A percentile compares a stretch with the other conserved stretches of the same genome.
These are phyloP conservation scores for Todiramphus saurophagus DNA, from an alignment of 2,113 vertebrate genomes.

Conservation along the genomic window DNA sequence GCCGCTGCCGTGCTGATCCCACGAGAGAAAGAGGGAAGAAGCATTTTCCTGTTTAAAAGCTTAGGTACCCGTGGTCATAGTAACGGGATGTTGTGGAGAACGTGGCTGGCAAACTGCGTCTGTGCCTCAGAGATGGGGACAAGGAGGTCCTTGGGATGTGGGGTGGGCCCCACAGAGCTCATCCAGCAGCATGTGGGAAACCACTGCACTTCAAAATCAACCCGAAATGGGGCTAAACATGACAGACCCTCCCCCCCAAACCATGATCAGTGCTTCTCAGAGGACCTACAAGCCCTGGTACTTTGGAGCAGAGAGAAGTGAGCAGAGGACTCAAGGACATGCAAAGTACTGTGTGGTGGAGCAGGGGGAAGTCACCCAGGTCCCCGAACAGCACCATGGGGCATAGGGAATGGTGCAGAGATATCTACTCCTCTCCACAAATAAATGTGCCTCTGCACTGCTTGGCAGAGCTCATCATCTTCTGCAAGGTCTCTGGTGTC, in stretches of 20 bases:
- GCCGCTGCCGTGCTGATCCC: background rate
- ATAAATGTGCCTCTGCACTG: accelerated
- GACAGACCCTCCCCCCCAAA: background rate
- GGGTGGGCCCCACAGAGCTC: background rate
- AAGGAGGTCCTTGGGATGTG: background rate
- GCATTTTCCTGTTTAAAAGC: background rate
- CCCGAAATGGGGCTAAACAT: accelerated
- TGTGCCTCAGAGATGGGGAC: background rate
- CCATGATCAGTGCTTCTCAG: background rate
- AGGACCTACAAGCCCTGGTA: no score
- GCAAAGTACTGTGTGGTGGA: accelerated
- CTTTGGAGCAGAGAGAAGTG: background rate
- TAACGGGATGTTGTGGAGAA: background rate
- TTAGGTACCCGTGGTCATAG: background rate
- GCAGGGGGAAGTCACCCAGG: background rate
- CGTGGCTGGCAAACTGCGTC: accelerated
- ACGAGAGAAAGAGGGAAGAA: background rate
- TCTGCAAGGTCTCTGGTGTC: background rate
- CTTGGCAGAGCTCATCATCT: background rate
- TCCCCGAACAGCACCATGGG: accelerated
- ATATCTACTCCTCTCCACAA: background rate
- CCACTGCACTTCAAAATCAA: background rate
- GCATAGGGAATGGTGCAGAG: background rate
- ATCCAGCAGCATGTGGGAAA: background rate
- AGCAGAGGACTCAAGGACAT: accelerated